Base-by-base conservation (phyloP, 2,797 vertebrate species). In the Pseudopleuronectes americanus region DNA sequence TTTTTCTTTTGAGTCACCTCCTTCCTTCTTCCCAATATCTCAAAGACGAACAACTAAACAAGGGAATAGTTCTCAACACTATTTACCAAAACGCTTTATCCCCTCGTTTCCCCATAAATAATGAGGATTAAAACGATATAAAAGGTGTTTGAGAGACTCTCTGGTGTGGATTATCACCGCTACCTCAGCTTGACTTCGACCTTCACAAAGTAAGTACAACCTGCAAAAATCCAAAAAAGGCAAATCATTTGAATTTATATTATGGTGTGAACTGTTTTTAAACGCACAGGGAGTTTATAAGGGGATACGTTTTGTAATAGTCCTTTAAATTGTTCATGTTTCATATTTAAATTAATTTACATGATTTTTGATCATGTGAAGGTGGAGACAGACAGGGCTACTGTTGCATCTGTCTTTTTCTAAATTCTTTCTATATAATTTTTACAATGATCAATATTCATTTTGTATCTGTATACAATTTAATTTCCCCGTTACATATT, bases 141-240 rank as follows among this genome's bases (percentile, higher is more conserved):
- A 85, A 76, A 74, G n/a, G 81, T 68, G 58, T 79, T 87, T 66
- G 51, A 77, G 68, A 90, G 80, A 74, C 71, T 77, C 71, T 88
- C 85, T 68, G 77, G 76, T 90, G 89, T 94, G 94, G 94, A 95
- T 94, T 94, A 94, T 88, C 89, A 84, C 81, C 85, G 83, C 91
- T 93, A 92, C 91, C 91, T 93, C 92, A 88, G 68, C 68, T 76
- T 90, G 91, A 93, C 91, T 89, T 90, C 92, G 86, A 94, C 92
- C 92, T 94, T 94, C 90, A 93, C 83, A 83, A 92, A 94, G 94
- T 95, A 91, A 94, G 94, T 93, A 70, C 67, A 75, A 84, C 68
- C 71, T 81, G 77, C 61, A 59, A 58, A 73, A 47, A 63, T 8
- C 1, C 13, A 55, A 36, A 14, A 41, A 1, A 38, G 38, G 14